Evolutionary conservation across 92 coral and sea anemone genomes (phyloP), one percentile per base, ranked within the genome.

Genomic region (Epizoanthus rinbou): DNA sequence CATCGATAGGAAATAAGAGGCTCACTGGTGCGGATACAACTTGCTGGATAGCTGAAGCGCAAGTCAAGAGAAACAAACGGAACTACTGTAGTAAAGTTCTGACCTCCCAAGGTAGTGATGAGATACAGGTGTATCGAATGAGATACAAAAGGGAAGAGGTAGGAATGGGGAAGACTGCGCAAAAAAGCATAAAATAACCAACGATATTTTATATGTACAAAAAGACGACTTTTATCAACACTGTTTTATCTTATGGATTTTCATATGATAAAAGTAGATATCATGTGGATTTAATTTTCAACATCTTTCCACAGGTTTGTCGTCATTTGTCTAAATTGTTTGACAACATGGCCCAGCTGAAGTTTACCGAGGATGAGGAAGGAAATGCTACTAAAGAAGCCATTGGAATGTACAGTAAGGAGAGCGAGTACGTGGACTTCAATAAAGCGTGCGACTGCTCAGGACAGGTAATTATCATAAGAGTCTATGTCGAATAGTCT

Each of bases 271-370:
- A 50, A 10, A 10, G 54, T 50, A 50, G 16, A 50, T 50, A 50
- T 47, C 53, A 7, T 50, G 14, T 50, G 15, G 8, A 50, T 50
- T 5, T 15, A 28, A 28, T 28, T 28, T 50, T 50, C 54, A 50
- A 50, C 2, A 50, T 50, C 50, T 50, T 50, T 50, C 54, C 54
- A 24, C 43, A 95, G 98, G 98, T 95, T 75, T 76, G 91, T 74
- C 99, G 99, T 60, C 99, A 96, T 74, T 85, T 96, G 88, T 95
- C 99, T 76, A 96, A 96, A 76, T 74, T 93, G 90, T 96, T 96
- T 83, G 99, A 96, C 84, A 96, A 96, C 93, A 96, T 93, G 99
- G 98, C 99, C 60, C 82, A 89, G 33, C 91, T 94, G 65, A 85
- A 94, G 86, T 96, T 96, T 70, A 86, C 79, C 17, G 91, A 95